These are phyloP conservation scores for Auanema freiburgensis DNA, from an alignment of 2,888 invertebrate genomes.

Conservation along the genomic window DNA sequence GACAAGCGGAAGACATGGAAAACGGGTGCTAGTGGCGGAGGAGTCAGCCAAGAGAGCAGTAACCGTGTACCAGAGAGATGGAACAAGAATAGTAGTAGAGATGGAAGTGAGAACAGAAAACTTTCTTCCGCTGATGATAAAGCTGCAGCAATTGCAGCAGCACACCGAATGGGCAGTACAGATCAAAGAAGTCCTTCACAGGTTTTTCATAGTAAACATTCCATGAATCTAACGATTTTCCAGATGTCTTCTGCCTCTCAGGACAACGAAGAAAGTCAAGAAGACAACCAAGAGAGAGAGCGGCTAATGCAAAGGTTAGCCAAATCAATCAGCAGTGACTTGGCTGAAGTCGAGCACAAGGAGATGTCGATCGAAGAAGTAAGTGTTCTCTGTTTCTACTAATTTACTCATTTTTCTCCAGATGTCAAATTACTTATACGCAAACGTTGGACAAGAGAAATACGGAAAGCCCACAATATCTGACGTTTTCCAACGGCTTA, in stretches of 20 bases:
- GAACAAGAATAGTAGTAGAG: conserved; percentile 19
- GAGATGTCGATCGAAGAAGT: conserved; percentile 23
- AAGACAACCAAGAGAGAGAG: conserved; percentile 6
- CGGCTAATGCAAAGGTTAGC: conserved; percentile 15
- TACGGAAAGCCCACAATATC: conserved; percentile 25
- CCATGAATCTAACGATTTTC: background rate
- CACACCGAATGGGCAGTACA: conserved; percentile 10
- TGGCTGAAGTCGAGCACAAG: conserved; percentile 23
- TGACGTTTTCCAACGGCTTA: conserved; percentile 23
- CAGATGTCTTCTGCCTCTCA: conserved; percentile 18
- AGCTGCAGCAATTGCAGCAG: conserved; percentile 25
- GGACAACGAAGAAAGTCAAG: conserved; percentile 14
- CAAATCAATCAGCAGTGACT: conserved; percentile 15
- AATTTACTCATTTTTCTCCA: conserved; percentile 1
- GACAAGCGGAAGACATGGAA: conserved; percentile 25
- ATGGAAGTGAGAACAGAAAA: conserved; percentile 29
- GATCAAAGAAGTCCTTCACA: conserved; percentile 10
- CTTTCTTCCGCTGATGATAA: conserved; percentile 22
- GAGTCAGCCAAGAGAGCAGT: conserved; percentile 11
- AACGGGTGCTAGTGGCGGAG: conserved; percentile 32
- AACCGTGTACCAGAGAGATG: conserved; percentile 3
- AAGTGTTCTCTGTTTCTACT: background rate
- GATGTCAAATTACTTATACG: conserved; percentile 16
- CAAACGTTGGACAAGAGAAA: conserved; percentile 17
- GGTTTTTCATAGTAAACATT: background rate